phyloP scores from a whole-genome alignment of 2,797 vertebrate species.

The Cetoscarus ocellatus region DNA sequence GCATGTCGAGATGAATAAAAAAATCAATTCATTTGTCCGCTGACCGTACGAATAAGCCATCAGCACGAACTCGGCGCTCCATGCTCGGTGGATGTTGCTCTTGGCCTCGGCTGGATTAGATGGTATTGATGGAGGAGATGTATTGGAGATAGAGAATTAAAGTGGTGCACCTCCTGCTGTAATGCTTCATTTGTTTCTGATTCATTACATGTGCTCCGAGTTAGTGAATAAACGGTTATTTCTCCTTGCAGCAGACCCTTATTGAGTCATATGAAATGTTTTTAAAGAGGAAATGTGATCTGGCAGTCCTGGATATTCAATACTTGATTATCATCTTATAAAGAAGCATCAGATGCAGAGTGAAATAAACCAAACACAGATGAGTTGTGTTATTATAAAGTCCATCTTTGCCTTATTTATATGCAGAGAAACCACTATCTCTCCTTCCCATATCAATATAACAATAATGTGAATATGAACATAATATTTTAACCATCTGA shows the following conservation, averaged over 20 bases:
- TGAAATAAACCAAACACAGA: slow-evolving; percentile 14
- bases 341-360: slow-evolving; percentile 10
- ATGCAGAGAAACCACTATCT: background rate
- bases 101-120: slow-evolving; percentile 74
- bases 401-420: background rate
- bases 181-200: slow-evolving; percentile 74
- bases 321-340: slow-evolving; percentile 30
- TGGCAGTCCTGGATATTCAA: slow-evolving; percentile 30
- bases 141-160: slow-evolving; percentile 78
- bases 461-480: too few species aligned
- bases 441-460: background rate
- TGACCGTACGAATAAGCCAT: slow-evolving; percentile 43
- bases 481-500: background rate
- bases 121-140: slow-evolving; percentile 78
- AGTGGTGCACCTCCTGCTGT: slow-evolving; percentile 67
- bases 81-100: slow-evolving; percentile 54
- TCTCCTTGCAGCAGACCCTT: slow-evolving; percentile 47
- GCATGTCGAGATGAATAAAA: slow-evolving; percentile 71
- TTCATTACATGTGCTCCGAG: slow-evolving; percentile 78
- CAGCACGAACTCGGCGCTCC: slow-evolving; percentile 65
- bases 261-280: slow-evolving; percentile 24
- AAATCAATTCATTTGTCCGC: slow-evolving; percentile 71
- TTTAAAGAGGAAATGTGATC: slow-evolving; percentile 45
- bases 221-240: slow-evolving; percentile 74
- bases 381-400: background rate